Conservation (phyloP, 64 coral and sea anemone genomes). For the Stichodactyla mertensii region DNA sequence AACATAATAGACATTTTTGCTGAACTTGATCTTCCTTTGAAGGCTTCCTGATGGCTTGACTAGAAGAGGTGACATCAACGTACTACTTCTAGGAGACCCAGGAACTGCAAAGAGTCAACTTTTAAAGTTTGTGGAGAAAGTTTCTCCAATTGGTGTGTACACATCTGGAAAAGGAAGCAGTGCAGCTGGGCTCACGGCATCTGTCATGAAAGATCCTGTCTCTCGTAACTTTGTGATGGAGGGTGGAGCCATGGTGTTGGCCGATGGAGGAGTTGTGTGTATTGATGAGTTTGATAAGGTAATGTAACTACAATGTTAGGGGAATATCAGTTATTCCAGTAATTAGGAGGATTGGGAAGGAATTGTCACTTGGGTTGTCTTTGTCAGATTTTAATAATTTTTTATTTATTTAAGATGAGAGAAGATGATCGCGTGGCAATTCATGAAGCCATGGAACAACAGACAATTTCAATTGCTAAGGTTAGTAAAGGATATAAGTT, state of each 20-base stretch:
- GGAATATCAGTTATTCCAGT: too few species aligned
- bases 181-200: slow-evolving; percentile 95
- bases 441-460: slow-evolving; percentile 99
- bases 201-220: slow-evolving; percentile 95
- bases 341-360: not conserved
- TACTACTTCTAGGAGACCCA: slow-evolving; percentile 88
- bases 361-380: not conserved
- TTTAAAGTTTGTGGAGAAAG: slow-evolving; percentile 98
- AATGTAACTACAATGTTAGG: not conserved
- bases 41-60: slow-evolving; percentile 95
- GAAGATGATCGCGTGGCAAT: slow-evolving; percentile 99
- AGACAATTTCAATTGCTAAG: slow-evolving; percentile 99
- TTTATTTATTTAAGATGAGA: slow-evolving; percentile 61
- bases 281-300: slow-evolving; percentile 99
- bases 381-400: not conserved
- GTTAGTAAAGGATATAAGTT: slow-evolving; percentile 3
- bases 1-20: too few species aligned
- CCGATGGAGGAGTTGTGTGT: slow-evolving; percentile 98
- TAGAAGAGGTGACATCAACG: slow-evolving; percentile 90
- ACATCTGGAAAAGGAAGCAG: slow-evolving; percentile 99
- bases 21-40: not conserved
- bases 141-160: slow-evolving; percentile 95
- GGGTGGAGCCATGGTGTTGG: slow-evolving; percentile 96
- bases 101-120: slow-evolving; percentile 99
- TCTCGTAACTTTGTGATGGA: slow-evolving; percentile 99